Evolutionary conservation across 2,888 invertebrate species (phyloP).

Genomic region (Drosophila meridionalis): DNA sequence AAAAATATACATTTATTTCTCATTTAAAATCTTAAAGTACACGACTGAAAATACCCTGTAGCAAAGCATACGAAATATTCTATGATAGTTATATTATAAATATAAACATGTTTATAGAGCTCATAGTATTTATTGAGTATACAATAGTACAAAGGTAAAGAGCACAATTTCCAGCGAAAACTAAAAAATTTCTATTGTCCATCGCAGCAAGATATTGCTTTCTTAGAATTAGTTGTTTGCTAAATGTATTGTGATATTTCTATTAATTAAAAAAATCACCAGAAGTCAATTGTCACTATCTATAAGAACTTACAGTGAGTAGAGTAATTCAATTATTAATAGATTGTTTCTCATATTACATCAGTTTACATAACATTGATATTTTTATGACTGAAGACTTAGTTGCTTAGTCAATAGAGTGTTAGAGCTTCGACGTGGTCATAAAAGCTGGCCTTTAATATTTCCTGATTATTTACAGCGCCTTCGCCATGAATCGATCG

Average conservation of each 20-base stretch:
- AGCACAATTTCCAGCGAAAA: not conserved
- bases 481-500: not conserved
- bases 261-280: not conserved
- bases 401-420: not conserved
- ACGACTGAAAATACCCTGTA: not conserved
- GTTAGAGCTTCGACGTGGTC: not conserved
- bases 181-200: too few species aligned
- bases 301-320: not conserved
- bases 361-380: not conserved
- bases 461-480: slow-evolving; percentile 1
- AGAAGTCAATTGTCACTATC: not conserved
- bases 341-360: not conserved
- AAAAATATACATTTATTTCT: not conserved
- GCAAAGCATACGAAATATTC: not conserved
- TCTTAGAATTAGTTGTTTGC: not conserved
- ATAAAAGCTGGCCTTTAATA: not conserved
- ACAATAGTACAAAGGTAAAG: not conserved
- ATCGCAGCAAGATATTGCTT: not conserved
- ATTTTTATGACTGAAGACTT: not conserved
- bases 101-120: too few species aligned
- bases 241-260: too few species aligned
- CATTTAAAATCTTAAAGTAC: too few species aligned
- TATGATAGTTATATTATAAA: not conserved
- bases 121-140: not conserved
- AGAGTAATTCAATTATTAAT: not conserved